Base-by-base conservation (phyloP, 2,797 vertebrate genomes). In the Phoebastria nigripes region DNA sequence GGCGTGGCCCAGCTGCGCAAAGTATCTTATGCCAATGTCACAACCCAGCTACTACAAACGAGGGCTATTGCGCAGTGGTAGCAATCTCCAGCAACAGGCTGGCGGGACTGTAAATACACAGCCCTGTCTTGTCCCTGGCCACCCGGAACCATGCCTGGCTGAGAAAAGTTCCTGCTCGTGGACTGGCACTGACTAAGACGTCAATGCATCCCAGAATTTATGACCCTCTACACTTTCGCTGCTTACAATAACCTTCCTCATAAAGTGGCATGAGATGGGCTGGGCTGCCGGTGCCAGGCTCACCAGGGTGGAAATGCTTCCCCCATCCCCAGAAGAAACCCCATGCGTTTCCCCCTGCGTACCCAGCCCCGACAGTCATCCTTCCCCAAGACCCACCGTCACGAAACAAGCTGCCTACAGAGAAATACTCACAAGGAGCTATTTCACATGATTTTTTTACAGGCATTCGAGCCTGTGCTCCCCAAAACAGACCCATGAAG, bases 121-220 rank as follows among this genome's bases (percentile, higher is more conserved):
- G 92, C 74, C 81, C 92, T 90, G 94, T 93, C 97, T 95, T 86
- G 94, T 95, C 80, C 73, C 70, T n/a, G 5, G 78, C 93, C 95
- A 92, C 96, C 97, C 96, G 97, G 96, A 97, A 82, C 82, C 88
- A n/a, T 44, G 90, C 95, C 94, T 78, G 95, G 90, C 90, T 71
- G 47, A 90, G 94, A 61, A 84, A 90, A 78, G 93, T 18, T 85
- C 79, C 94, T 86, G 82, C 81, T 94, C 66, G 3, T 56, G 41
- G 91, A 71, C 95, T 95, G 97, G 97, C 96, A 97, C 96, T 2
- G 8, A 73, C 79, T 20, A 14, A 88, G 92, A 80, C 15, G 24
- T 54, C 12, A 8, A 56, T 87, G 92, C 93, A 81, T 93, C 89
- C 42, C 82, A 74, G 71, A 82, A 82, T 63, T 84, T 62, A 94